Conservation (phyloP, 1,140 invertebrate genomes). For the Diorhabda elongata region DNA sequence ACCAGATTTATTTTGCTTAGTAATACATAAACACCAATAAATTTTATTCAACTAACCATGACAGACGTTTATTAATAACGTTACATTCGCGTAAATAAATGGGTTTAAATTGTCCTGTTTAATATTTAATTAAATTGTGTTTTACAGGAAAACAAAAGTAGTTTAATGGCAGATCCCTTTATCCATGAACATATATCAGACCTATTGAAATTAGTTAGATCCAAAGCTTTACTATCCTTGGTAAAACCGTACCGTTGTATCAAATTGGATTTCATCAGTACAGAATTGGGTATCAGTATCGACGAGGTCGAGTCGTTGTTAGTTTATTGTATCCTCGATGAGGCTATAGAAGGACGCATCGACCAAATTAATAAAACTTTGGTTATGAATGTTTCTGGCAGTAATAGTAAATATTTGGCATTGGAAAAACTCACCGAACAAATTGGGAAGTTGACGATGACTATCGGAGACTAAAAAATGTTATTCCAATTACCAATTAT, state of each 20-base stretch:
- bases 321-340: slow-evolving; percentile 60
- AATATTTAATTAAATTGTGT: not conserved
- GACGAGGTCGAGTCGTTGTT: slow-evolving; percentile 92
- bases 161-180: slow-evolving; percentile 98
- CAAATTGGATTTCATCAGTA: slow-evolving; percentile 94
- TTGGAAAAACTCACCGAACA: slow-evolving; percentile 87
- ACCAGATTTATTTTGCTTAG: too few relatives aligned
- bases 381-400: slow-evolving; percentile 73
- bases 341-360: slow-evolving; percentile 72
- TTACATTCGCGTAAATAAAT: too few relatives aligned
- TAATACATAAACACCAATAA: too few relatives aligned
- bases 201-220: slow-evolving; percentile 90
- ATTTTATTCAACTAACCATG: too few relatives aligned
- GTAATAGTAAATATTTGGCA: slow-evolving; percentile 79
- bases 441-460: slow-evolving; percentile 5
- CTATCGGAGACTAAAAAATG: slow-evolving; percentile 1
- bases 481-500: too few relatives aligned
- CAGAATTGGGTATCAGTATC: slow-evolving; percentile 92
- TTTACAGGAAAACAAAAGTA: slow-evolving; percentile 48
- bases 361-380: slow-evolving; percentile 5
- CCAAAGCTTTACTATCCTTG: slow-evolving; percentile 91
- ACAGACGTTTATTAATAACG: too few relatives aligned
- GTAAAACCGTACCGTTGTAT: slow-evolving; percentile 97
- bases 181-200: slow-evolving; percentile 98
- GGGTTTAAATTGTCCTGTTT: too few relatives aligned